phyloP scores from a whole-genome alignment of 2,113 vertebrate species.

The Triplophysa siluroides region DNA sequence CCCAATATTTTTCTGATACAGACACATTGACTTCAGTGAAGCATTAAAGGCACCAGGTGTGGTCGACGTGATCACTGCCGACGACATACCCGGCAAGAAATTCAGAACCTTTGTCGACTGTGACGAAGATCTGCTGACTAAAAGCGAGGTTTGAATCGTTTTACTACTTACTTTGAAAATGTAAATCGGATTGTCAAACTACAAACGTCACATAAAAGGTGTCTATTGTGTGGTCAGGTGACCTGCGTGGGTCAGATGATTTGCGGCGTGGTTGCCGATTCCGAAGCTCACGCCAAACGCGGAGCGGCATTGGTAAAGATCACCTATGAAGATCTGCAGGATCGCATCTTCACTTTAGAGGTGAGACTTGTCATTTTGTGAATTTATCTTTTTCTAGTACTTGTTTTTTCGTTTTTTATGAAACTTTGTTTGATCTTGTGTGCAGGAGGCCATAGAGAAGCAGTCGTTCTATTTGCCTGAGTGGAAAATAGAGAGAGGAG shows the following conservation, averaged over 20 bases:
- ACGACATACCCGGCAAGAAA: slow-evolving; percentile 74
- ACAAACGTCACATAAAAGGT: not conserved
- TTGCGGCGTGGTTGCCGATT: slow-evolving; percentile 69
- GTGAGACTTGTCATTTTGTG: slow-evolving; percentile 48
- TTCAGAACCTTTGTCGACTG: slow-evolving; percentile 38
- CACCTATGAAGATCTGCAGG: slow-evolving; percentile 69
- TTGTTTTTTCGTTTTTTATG: not conserved
- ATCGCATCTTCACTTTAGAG: slow-evolving; percentile 69
- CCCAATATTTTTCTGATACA: slow-evolving; percentile 38
- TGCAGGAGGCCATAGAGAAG: slow-evolving; percentile 72
- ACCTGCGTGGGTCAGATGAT: slow-evolving; percentile 73
- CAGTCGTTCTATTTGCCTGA: slow-evolving; percentile 67
- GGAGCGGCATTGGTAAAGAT: slow-evolving; percentile 67
- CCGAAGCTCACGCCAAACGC: slow-evolving; percentile 65
- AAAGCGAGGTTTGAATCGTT: slow-evolving; percentile 59
- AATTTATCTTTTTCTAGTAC: not conserved
- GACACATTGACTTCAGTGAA: slow-evolving; percentile 66
- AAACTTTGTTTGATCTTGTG: not conserved
- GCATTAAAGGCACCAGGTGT: slow-evolving; percentile 73
- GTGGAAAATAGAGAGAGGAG: slow-evolving; percentile 62
- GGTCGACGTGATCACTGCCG: slow-evolving; percentile 68
- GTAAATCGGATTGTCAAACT: too few relatives aligned
- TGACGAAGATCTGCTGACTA: slow-evolving; percentile 66
- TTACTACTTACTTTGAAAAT: not conserved
- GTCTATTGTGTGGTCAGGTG: slow-evolving; percentile 61